Evolutionary conservation across 2,888 invertebrate species (phyloP).

Genomic region (Lydus trimaculatus): DNA sequence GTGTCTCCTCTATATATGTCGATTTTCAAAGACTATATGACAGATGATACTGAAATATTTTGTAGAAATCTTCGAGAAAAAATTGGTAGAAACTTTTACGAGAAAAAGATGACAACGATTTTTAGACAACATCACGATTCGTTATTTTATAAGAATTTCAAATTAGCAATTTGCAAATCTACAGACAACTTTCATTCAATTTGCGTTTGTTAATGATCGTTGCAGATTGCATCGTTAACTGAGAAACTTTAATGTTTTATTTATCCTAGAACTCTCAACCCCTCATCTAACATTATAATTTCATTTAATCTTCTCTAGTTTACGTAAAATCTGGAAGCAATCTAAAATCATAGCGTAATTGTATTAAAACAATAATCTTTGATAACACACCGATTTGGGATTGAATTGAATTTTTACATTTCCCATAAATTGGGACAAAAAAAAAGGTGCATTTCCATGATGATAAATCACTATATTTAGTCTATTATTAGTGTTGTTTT

Average conservation of each 20-base stretch:
- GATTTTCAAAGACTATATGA: neutral
- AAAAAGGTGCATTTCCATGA: neutral
- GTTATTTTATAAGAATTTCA: neutral
- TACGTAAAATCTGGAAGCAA: neutral
- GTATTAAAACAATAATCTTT: neutral
- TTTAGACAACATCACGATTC: neutral
- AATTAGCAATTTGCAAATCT: neutral
- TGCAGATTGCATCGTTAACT: conserved; percentile 3
- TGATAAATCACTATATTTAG: neutral
- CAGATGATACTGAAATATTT: neutral
- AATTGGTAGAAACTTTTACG: neutral
- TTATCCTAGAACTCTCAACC: neutral
- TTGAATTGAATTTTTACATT: neutral
- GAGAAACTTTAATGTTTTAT: neutral
- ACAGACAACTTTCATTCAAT: neutral
- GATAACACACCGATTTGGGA: neutral
- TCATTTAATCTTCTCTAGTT: neutral
- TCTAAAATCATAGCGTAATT: neutral
- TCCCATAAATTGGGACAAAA: neutral
- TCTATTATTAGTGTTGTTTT: neutral
- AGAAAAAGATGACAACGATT: neutral
- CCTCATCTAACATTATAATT: neutral
- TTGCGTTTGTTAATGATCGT: neutral
- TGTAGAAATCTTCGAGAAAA: neutral
- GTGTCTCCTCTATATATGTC: neutral